A percentile compares a stretch with the other conserved stretches of the same genome.
These are phyloP conservation scores for Siderastrea radians DNA, from an alignment of 92 coral and sea anemone species.

Conservation along the genomic window DNA sequence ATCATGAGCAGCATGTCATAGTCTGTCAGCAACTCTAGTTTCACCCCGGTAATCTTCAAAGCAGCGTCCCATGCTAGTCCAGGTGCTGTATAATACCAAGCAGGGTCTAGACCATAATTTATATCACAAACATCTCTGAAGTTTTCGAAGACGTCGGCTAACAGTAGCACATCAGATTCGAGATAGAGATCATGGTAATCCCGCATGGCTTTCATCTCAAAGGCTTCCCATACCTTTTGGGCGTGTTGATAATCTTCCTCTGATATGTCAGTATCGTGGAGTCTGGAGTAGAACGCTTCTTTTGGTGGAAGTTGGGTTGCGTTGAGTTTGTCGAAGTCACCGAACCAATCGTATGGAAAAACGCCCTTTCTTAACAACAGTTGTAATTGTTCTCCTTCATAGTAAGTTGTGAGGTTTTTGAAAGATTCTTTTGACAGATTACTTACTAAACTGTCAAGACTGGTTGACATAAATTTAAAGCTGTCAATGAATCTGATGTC, in stretches of 20 bases:
- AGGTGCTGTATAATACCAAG: constrained; percentile 56
- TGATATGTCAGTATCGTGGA: constrained; percentile 32
- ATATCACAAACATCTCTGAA: constrained; percentile 52
- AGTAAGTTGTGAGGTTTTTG: too few species aligned
- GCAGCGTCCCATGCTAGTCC: constrained; percentile 70
- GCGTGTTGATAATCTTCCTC: constrained; percentile 57
- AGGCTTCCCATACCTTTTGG: constrained; percentile 49
- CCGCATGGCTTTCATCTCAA: constrained; percentile 40
- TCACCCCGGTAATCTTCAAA: constrained; percentile 17
- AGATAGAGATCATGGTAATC: constrained; percentile 66
- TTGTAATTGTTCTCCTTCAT: neutral
- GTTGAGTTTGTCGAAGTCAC: constrained; percentile 10
- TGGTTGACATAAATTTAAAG: constrained; percentile 53
- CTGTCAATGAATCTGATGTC: constrained; percentile 71
- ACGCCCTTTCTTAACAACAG: constrained; percentile 52
- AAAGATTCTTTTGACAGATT: too few species aligned
- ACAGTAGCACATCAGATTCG: constrained; percentile 21
- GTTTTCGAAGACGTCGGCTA: constrained; percentile 63
- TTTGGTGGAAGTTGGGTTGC: constrained; percentile 35
- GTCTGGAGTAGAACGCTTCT: constrained; percentile 23
- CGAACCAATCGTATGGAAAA: constrained; percentile 57
- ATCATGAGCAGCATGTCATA: constrained; percentile 36
- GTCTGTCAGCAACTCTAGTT: constrained; percentile 46
- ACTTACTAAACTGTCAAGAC: constrained; percentile 56
- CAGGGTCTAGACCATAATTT: constrained; percentile 55